Evolutionary conservation across 2,797 vertebrate species (phyloP).

Genomic region (Pteropus rufus): DNA sequence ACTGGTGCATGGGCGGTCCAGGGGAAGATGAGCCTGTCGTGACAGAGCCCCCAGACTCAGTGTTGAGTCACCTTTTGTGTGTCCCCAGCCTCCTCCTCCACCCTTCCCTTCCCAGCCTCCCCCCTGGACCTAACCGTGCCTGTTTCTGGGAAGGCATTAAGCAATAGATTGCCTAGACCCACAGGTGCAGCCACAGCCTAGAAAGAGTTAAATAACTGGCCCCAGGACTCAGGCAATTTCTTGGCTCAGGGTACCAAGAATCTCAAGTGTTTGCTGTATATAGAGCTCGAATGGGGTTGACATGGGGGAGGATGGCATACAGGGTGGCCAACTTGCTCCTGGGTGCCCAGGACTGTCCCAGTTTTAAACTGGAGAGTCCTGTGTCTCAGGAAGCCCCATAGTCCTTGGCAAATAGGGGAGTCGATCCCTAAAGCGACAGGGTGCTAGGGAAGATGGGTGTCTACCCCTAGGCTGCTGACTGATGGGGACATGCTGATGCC

Average conservation of each 20-base stretch:
- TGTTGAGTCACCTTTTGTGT: slow-evolving; percentile 10
- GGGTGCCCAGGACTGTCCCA: neutral
- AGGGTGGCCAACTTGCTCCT: neutral
- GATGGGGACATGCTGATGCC: too few species aligned
- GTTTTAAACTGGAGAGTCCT: neutral
- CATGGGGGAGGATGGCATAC: accelerated
- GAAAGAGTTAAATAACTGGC: neutral
- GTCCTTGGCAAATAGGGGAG: neutral
- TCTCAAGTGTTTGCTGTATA: neutral
- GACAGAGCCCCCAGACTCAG: slow-evolving; percentile 42
- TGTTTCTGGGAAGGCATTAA: slow-evolving; percentile 20
- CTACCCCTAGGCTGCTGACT: too few species aligned
- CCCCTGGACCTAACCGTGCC: neutral
- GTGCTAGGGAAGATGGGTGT: neutral
- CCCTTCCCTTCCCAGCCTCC: neutral
- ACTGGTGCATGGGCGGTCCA: accelerated
- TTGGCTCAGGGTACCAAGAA: neutral
- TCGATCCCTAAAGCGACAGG: neutral
- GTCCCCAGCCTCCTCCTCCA: neutral
- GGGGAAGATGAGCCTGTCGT: neutral
- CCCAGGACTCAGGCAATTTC: neutral
- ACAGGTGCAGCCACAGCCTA: neutral
- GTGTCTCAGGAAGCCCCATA: neutral
- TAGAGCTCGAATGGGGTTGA: neutral
- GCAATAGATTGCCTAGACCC: neutral